A percentile compares a stretch with the other conserved stretches of the same genome.
Conservation (phyloP, 1,140 invertebrate species). For the Sinella curviseta region DNA sequence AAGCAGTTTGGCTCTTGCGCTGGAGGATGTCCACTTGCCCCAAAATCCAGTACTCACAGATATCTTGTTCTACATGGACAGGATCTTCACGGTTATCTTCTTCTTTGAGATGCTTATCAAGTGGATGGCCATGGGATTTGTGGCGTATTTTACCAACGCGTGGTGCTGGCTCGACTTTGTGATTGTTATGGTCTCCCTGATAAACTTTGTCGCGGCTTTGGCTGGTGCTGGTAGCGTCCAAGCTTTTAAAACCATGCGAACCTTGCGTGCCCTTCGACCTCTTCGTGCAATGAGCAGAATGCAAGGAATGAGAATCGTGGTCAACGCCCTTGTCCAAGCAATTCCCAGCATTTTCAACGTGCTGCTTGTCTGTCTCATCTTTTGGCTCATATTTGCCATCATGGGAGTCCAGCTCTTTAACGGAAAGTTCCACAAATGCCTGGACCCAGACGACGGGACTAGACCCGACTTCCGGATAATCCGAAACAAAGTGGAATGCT, state of each 20-base stretch:
- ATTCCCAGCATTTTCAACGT: conserved; percentile 95
- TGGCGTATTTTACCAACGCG: conserved; percentile 18
- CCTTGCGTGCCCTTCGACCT: conserved; percentile 87
- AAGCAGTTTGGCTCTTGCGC: conserved; percentile 92
- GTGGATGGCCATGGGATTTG: conserved; percentile 73
- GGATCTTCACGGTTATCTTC: conserved; percentile 96
- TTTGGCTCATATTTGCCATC: conserved; percentile 89
- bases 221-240: conserved; percentile 90
- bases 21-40: conserved; percentile 92
- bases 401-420: conserved; percentile 64
- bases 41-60: conserved; percentile 84
- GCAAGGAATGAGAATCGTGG: conserved; percentile 95
- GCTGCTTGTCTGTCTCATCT: conserved; percentile 74
- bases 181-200: conserved; percentile 83
- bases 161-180: conserved; percentile 92
- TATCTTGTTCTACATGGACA: conserved; percentile 92
- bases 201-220: conserved; percentile 93
- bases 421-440: conserved; percentile 91
- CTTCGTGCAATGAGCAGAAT: conserved; percentile 93
- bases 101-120: conserved; percentile 98
- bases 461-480: conserved; percentile 81
- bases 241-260: conserved; percentile 97
- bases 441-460: conserved; percentile 73
- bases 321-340: conserved; percentile 89
- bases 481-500: conserved; percentile 77